Conservation (phyloP, 2,113 vertebrate species). For the Monarcha castaneiventris region DNA sequence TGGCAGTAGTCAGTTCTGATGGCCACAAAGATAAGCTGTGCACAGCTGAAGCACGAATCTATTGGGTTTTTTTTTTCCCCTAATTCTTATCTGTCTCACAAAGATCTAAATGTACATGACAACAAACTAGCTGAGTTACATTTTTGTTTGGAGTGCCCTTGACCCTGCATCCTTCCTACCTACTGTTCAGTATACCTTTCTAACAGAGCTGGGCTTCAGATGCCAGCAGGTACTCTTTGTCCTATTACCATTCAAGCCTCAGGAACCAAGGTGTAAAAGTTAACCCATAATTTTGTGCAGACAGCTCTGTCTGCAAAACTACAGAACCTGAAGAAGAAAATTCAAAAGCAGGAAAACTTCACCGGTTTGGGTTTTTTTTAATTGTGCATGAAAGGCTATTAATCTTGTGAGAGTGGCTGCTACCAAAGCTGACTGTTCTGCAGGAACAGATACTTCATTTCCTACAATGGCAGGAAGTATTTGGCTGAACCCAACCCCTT, state of each 20-base stretch:
- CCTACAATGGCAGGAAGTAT: neutral
- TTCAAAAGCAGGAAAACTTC: neutral
- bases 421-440: neutral
- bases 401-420: conserved; percentile 1
- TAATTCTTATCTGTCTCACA: neutral
- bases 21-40: neutral
- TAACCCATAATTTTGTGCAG: conserved; percentile 11
- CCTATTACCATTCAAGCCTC: neutral
- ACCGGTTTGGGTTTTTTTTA: neutral
- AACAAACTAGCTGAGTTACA: neutral
- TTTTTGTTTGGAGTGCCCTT: neutral
- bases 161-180: neutral
- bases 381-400: neutral
- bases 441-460: neutral
- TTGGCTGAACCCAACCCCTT: neutral
- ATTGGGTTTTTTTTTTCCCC: neutral
- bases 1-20: neutral
- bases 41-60: neutral
- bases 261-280: neutral
- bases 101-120: neutral
- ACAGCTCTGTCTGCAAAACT: neutral
- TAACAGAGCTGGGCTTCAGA: neutral
- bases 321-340: neutral
- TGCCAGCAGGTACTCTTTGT: neutral
- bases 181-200: neutral